Conservation (phyloP, 2,113 vertebrate species). For the Boleophthalmus pectinirostris region DNA sequence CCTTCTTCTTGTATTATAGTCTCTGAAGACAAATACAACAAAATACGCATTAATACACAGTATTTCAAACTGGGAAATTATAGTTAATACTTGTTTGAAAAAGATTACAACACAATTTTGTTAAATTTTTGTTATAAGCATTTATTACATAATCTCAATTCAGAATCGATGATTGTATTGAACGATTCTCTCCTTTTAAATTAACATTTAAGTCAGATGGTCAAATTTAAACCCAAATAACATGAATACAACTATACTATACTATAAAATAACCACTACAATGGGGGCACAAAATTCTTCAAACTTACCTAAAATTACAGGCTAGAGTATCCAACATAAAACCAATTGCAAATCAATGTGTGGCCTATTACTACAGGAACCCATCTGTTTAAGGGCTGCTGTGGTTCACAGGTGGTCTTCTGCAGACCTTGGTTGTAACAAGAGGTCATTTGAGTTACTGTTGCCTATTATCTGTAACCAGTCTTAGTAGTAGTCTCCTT, state of each 20-base stretch:
- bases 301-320: not conserved
- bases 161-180: too few species aligned
- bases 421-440: not conserved
- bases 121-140: too few species aligned
- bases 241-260: not conserved
- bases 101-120: too few species aligned
- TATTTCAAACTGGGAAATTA: not conserved
- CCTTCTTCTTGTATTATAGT: constrained; percentile 62
- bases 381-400: not conserved
- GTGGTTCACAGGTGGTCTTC: not conserved
- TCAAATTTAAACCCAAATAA: too few species aligned
- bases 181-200: too few species aligned
- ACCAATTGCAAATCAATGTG: not conserved
- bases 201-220: too few species aligned
- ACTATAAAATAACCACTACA: not conserved
- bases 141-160: too few species aligned
- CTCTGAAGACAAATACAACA: constrained; percentile 49
- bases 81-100: not conserved
- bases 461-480: not conserved
- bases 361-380: not conserved
- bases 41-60: not conserved
- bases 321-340: not conserved
- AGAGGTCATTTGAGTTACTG: not conserved
- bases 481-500: too few species aligned
- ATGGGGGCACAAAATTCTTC: not conserved